These are phyloP conservation scores for Oreotrochilus melanogaster DNA, from an alignment of 2,113 vertebrate genomes.

Conservation along the genomic window DNA sequence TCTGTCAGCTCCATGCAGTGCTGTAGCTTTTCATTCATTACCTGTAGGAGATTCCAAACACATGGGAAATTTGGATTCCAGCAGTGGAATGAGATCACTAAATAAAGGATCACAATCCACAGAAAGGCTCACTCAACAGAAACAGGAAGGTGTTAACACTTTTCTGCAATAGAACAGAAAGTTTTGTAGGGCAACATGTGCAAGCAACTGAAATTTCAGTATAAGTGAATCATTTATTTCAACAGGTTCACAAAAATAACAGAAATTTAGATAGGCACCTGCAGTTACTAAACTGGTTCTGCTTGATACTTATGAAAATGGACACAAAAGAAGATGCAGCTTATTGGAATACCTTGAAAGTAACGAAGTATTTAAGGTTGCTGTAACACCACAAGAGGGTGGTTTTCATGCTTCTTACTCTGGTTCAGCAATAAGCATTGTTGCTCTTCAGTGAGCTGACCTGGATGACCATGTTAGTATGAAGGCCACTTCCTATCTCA, in stretches of 20 bases:
- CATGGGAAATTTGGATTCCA: not conserved
- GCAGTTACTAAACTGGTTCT: not conserved
- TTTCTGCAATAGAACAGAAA: not conserved
- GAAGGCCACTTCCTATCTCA: not conserved
- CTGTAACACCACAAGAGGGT: not conserved
- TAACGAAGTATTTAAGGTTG: not conserved
- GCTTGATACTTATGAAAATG: not conserved
- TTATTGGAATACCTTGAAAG: not conserved
- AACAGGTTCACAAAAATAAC: not conserved
- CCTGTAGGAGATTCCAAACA: constrained; percentile 73
- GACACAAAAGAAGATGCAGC: not conserved
- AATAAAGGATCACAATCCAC: not conserved
- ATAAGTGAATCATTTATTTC: not conserved
- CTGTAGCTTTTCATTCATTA: constrained; percentile 96
- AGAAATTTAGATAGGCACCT: not conserved
- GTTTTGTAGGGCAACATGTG: not conserved
- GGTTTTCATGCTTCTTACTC: not conserved
- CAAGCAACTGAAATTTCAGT: not conserved
- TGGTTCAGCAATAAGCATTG: not conserved
- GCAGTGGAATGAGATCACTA: not conserved
- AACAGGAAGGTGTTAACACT: not conserved
- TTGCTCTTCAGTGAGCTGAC: not conserved
- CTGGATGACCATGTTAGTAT: not conserved
- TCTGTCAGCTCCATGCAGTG: constrained; percentile 96
- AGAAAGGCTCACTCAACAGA: not conserved